phyloP scores from a whole-genome alignment of 2,113 vertebrate species.

The Solea senegalensis region DNA sequence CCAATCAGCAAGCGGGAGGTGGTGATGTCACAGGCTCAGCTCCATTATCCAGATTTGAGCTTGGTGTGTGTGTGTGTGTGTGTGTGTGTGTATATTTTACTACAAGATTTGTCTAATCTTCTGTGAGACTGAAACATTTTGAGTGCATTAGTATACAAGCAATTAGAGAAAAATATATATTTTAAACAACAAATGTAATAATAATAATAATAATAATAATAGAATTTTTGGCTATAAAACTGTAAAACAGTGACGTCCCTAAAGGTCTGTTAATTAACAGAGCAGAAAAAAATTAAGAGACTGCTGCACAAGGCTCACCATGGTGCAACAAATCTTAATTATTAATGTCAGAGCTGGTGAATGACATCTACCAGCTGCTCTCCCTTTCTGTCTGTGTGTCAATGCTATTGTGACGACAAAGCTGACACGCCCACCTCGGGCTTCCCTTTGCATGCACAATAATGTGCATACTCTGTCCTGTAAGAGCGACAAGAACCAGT shows the following conservation, averaged over 20 bases:
- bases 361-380: conserved; percentile 77
- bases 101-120: conserved; percentile 49
- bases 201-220: not conserved
- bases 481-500: conserved; percentile 13
- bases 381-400: conserved; percentile 27
- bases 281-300: conserved; percentile 40
- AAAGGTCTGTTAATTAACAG: conserved; percentile 25
- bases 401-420: conserved; percentile 52
- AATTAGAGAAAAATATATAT: not conserved
- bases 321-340: conserved; percentile 65
- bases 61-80: conserved; percentile 31
- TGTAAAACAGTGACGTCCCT: not conserved
- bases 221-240: not conserved
- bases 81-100: conserved; percentile 22
- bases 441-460: conserved; percentile 50
- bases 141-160: conserved; percentile 9
- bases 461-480: conserved; percentile 31
- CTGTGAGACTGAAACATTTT: conserved; percentile 38
- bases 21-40: conserved; percentile 84
- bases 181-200: not conserved
- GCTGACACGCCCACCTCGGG: conserved; percentile 65
- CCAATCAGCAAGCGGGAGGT: conserved; percentile 75
- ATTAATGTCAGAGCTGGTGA: conserved; percentile 71
- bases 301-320: conserved; percentile 45
- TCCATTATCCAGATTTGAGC: conserved; percentile 78